A percentile compares a stretch with the other conserved stretches of the same genome.
These are phyloP conservation scores for Tethya wilhelma DNA, from an alignment of 37 sponge, comb jelly and placozoan genomes.

Conservation along the genomic window DNA sequence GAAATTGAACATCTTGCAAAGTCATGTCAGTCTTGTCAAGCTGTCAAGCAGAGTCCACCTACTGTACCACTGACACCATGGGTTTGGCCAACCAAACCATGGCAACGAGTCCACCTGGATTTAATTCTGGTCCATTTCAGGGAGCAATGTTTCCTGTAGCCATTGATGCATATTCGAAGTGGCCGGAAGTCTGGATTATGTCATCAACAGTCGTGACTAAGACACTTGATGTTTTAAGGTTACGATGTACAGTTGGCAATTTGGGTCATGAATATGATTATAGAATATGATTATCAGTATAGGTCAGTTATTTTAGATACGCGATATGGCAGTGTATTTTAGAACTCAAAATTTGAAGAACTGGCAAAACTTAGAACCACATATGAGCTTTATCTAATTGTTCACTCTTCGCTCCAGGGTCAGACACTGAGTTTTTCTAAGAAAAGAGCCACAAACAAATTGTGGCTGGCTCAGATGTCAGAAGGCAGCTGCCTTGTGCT, in stretches of 20 bases:
- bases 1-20: neutral
- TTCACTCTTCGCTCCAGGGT: too few species aligned
- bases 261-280: neutral
- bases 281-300: too few species aligned
- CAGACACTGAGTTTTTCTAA: too few species aligned
- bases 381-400: too few species aligned
- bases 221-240: constrained; percentile 3
- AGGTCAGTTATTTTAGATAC: too few species aligned
- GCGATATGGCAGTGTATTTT: too few species aligned
- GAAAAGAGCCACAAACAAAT: too few species aligned
- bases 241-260: constrained; percentile 13
- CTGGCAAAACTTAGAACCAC: too few species aligned
- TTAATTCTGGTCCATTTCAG: constrained; percentile 7
- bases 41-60: constrained; percentile 6
- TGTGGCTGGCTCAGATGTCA: too few species aligned
- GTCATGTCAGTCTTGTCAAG: constrained; percentile 11
- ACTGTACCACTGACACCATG: constrained; percentile 19
- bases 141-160: neutral
- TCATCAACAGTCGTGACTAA: neutral
- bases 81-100: constrained; percentile 29
- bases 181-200: constrained; percentile 10
- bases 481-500: too few species aligned
- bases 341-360: too few species aligned
- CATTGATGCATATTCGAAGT: constrained; percentile 19
- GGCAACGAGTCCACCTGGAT: constrained; percentile 39